Evolutionary conservation across 2,113 vertebrate species (phyloP).

Genomic region (Progne subis): DNA sequence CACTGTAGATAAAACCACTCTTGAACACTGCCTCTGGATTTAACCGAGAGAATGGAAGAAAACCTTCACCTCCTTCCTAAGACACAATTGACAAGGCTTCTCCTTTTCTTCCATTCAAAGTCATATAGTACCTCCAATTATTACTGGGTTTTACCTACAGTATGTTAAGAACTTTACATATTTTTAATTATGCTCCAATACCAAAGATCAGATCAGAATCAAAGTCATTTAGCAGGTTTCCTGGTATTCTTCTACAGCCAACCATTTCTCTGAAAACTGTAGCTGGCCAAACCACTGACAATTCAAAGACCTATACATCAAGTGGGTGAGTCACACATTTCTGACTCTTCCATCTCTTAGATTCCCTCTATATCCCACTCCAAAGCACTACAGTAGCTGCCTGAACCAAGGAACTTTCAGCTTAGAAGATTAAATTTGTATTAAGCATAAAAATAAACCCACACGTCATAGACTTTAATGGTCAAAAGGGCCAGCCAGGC

Average conservation of each 20-base stretch:
- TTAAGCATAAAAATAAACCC: neutral
- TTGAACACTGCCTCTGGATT: neutral
- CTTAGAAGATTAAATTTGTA: neutral
- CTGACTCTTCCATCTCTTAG: neutral
- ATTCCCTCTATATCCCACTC: neutral
- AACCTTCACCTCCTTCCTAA: neutral
- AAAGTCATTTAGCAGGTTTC: neutral
- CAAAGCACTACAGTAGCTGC: neutral
- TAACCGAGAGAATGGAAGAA: neutral
- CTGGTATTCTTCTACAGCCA: neutral
- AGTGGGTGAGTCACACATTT: neutral
- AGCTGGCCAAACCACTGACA: neutral
- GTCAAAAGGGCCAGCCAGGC: neutral
- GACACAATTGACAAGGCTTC: neutral
- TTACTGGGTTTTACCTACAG: neutral
- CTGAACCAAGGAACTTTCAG: neutral
- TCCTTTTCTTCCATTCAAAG: neutral
- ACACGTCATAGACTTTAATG: neutral
- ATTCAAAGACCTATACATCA: rapidly evolving
- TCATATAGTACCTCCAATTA: neutral
- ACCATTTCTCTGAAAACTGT: neutral
- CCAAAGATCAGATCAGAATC: neutral
- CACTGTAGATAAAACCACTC: neutral
- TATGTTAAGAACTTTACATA: neutral
- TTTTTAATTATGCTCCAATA: neutral